phyloP scores from a whole-genome alignment of 2,888 invertebrate species.

The Heliconius aoede region DNA sequence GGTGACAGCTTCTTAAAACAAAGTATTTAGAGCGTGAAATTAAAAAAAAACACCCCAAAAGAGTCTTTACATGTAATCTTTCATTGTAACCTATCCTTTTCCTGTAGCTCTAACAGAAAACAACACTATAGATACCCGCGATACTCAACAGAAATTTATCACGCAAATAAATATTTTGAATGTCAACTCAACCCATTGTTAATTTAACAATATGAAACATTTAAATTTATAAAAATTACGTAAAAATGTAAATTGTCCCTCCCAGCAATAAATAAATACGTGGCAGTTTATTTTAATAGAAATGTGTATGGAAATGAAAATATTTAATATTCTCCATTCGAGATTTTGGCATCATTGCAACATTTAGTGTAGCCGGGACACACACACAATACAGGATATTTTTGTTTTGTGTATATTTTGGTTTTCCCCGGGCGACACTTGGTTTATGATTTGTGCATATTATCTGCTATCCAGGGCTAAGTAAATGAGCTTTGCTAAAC shows the following conservation, averaged over 20 bases:
- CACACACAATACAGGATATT: constrained; percentile 24
- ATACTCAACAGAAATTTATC: background rate
- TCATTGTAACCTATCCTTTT: too few relatives aligned
- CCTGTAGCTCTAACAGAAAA: too few relatives aligned
- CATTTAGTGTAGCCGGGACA: constrained; percentile 31
- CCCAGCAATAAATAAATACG: constrained; percentile 37
- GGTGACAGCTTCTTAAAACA: too few relatives aligned
- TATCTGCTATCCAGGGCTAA: constrained; percentile 43
- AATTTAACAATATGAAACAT: constrained; percentile 6
- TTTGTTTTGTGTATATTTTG: constrained; percentile 43
- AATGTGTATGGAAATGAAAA: constrained; percentile 42
- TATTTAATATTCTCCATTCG: constrained; percentile 46
- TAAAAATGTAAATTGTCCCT: constrained; percentile 16
- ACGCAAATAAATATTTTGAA: background rate
- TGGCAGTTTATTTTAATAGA: constrained; percentile 43
- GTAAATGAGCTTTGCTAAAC: constrained; percentile 43
- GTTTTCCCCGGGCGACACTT: constrained; percentile 44
- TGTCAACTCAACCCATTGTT: background rate
- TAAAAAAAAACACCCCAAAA: too few relatives aligned
- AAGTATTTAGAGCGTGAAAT: too few relatives aligned
- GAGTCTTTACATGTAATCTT: too few relatives aligned
- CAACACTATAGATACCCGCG: background rate
- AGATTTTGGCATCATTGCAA: constrained; percentile 45
- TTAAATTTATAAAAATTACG: constrained; percentile 18
- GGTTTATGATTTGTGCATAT: constrained; percentile 43